Evolutionary conservation across 2,113 vertebrate genomes (phyloP).

Genomic region (Gnathonemus longibarbis): DNA sequence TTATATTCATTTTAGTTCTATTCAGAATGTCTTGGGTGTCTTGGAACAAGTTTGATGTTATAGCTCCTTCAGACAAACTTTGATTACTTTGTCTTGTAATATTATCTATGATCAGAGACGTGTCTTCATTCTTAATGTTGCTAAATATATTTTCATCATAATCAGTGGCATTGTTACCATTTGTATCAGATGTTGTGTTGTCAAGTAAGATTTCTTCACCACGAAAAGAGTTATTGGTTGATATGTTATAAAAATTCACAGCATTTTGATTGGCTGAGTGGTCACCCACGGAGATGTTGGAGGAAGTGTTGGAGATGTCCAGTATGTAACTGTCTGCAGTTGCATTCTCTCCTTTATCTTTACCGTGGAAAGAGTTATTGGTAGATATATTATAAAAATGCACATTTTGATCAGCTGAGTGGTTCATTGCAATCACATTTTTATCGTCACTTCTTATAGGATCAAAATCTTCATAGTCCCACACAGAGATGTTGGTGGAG

Average conservation of each 20-base stretch:
- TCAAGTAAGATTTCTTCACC: background rate
- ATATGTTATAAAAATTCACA: background rate
- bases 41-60: background rate
- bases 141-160: background rate
- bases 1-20: background rate
- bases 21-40: slow-evolving; percentile 16
- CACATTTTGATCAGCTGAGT: background rate
- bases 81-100: background rate
- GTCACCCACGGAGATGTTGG: background rate
- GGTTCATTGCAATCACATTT: background rate
- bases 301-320: background rate
- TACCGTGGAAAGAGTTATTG: background rate
- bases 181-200: background rate
- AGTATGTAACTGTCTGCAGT: background rate
- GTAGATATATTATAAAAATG: background rate
- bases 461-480: slow-evolving; percentile 28
- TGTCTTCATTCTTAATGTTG: background rate
- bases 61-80: background rate
- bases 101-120: background rate
- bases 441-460: slow-evolving; percentile 10
- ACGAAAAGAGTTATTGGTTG: background rate
- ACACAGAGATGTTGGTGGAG: background rate
- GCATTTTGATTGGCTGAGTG: background rate
- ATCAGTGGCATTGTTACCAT: slow-evolving; percentile 11
- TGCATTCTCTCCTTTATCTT: slow-evolving; percentile 11